Conservation (phyloP, 2,113 vertebrate species). For the Megalops atlanticus region DNA sequence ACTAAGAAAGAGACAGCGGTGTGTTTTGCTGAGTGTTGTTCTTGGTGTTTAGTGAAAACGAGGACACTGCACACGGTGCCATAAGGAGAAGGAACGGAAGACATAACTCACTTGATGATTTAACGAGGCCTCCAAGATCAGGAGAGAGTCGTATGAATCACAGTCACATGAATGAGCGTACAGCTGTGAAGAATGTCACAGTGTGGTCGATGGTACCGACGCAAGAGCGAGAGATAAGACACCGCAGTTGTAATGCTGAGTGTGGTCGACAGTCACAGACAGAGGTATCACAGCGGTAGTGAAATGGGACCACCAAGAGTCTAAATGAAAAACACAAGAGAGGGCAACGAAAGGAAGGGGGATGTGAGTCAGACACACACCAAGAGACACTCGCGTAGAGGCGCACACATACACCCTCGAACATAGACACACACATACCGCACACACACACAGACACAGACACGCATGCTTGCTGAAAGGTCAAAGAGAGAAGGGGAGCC, state of each 20-base stretch:
- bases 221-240: constrained; percentile 6
- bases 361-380: not conserved
- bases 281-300: not conserved
- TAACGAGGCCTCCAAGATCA: too few species aligned
- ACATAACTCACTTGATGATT: too few species aligned
- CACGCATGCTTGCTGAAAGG: constrained; percentile 9
- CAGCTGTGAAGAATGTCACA: not conserved
- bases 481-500: not conserved
- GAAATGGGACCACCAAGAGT: not conserved
- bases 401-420: constrained; percentile 20
- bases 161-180: not conserved
- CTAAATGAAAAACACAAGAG: not conserved
- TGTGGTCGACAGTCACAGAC: not conserved
- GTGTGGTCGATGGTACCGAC: not conserved
- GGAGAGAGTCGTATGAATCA: too few species aligned
- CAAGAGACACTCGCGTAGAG: not conserved
- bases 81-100: too few species aligned
- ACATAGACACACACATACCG: constrained; percentile 10
- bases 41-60: too few species aligned
- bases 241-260: not conserved
- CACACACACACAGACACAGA: constrained; percentile 7
- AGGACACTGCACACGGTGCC: too few species aligned
- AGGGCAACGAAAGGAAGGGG: not conserved
- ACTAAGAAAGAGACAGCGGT: too few species aligned
- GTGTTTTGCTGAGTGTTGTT: too few species aligned